A percentile compares a stretch with the other conserved stretches of the same genome.
Conservation (phyloP, 2,797 vertebrate species). For the Typhlichthys subterraneus region DNA sequence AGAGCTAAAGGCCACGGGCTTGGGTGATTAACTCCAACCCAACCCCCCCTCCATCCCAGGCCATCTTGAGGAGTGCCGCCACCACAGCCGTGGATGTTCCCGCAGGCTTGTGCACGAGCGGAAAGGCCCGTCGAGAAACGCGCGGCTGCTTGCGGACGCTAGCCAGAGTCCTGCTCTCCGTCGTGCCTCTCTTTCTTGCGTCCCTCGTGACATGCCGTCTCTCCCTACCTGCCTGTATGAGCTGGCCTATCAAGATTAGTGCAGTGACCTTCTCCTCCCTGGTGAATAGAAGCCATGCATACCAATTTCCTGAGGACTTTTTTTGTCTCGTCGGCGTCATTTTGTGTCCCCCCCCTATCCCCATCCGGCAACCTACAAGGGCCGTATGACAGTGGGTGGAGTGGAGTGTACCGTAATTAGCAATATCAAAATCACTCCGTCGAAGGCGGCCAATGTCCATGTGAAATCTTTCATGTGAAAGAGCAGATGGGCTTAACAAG, state of each 20-base stretch:
- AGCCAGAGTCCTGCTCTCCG: slow-evolving; percentile 52
- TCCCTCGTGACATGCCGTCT: not conserved
- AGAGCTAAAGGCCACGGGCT: slow-evolving; percentile 85
- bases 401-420: slow-evolving; percentile 70
- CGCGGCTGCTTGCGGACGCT: slow-evolving; percentile 63
- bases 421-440: slow-evolving; percentile 66
- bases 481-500: slow-evolving; percentile 66
- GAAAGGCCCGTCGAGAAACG: not conserved
- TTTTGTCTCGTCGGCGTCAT: slow-evolving; percentile 24
- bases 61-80: slow-evolving; percentile 33
- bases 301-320: slow-evolving; percentile 59
- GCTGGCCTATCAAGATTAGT: slow-evolving; percentile 62
- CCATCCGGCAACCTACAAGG: slow-evolving; percentile 66
- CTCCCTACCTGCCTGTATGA: slow-evolving; percentile 30
- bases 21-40: slow-evolving; percentile 80
- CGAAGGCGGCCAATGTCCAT: slow-evolving; percentile 55
- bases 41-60: not conserved
- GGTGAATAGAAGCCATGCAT: slow-evolving; percentile 63
- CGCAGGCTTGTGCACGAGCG: slow-evolving; percentile 24
- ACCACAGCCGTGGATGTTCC: slow-evolving; percentile 44
- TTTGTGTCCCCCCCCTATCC: slow-evolving; percentile 37
- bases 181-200: slow-evolving; percentile 42
- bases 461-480: slow-evolving; percentile 65
- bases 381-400: slow-evolving; percentile 65
- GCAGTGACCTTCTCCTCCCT: slow-evolving; percentile 73